Percentiles rank a stretch among this genome's conserved stretches.
Evolutionary conservation across 2,113 vertebrate genomes (phyloP).

Genomic region (Scophthalmus maximus): DNA sequence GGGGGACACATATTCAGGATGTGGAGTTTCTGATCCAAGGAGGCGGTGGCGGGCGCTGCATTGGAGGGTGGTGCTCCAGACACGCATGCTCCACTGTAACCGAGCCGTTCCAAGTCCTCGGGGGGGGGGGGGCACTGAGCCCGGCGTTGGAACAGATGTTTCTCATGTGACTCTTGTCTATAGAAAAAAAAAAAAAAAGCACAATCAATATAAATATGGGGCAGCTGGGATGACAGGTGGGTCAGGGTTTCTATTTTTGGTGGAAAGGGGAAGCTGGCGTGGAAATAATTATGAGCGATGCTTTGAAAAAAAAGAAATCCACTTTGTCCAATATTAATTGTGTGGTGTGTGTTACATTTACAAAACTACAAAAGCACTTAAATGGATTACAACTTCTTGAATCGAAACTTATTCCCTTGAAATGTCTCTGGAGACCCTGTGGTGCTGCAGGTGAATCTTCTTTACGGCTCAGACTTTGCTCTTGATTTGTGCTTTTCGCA

Average conservation of each 20-base stretch:
- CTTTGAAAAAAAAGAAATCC: not conserved
- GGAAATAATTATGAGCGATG: not conserved
- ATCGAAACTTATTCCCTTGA: not conserved
- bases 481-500: conserved; percentile 2
- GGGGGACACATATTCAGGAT: not conserved
- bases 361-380: not conserved
- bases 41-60: conserved; percentile 14
- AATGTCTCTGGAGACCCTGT: not conserved
- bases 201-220: conserved; percentile 60
- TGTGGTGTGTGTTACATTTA: not conserved
- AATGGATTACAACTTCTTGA: not conserved
- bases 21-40: conserved; percentile 7
- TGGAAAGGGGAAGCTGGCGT: not conserved
- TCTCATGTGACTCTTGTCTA: conserved; percentile 49
- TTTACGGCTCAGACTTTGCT: not conserved
- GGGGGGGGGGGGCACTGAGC: conserved; percentile 51
- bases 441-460: not conserved
- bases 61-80: conserved; percentile 44
- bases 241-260: conserved; percentile 38
- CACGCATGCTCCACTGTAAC: conserved; percentile 48
- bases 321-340: not conserved
- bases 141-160: conserved; percentile 57
- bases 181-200: conserved; percentile 18
- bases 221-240: conserved; percentile 40
- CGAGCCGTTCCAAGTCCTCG: conserved; percentile 49